phyloP scores from a whole-genome alignment of 1,140 invertebrate genomes.

The Zaprionus vittiger region DNA sequence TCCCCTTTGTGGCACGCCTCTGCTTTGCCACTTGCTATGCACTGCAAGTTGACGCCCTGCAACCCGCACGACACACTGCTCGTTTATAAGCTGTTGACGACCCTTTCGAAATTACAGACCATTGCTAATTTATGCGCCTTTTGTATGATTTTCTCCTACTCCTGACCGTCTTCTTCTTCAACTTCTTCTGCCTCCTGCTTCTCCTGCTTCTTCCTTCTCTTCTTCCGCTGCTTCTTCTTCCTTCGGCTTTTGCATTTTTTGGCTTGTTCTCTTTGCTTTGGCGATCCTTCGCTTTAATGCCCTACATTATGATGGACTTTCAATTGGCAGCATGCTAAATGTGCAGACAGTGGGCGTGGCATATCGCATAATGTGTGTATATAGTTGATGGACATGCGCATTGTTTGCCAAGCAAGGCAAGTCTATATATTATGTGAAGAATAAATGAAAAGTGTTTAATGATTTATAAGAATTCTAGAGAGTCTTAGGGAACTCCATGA shows the following conservation, averaged over 20 bases:
- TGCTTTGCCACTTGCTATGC: conserved; percentile 26
- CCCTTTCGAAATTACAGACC: conserved; percentile 79
- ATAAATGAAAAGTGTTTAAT: neutral
- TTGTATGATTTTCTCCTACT: conserved; percentile 75
- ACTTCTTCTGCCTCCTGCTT: conserved; percentile 26
- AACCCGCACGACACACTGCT: conserved; percentile 3
- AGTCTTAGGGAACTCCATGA: neutral
- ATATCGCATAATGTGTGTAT: conserved; percentile 51
- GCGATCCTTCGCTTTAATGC: conserved; percentile 7
- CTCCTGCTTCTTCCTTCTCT: conserved; percentile 19
- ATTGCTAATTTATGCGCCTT: conserved; percentile 82
- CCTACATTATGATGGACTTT: conserved; percentile 12
- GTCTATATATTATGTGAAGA: neutral
- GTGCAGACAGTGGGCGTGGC: conserved; percentile 59
- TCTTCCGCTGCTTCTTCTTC: neutral
- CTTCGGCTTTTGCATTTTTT: neutral
- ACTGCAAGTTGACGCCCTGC: conserved; percentile 39
- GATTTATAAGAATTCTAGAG: neutral
- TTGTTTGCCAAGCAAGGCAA: conserved; percentile 40
- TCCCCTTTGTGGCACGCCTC: neutral
- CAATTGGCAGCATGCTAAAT: conserved; percentile 45
- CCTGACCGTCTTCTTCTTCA: conserved; percentile 20
- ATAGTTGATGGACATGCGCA: conserved; percentile 35
- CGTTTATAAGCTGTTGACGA: conserved; percentile 57
- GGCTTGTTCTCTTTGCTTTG: neutral